Evolutionary conservation across 1,140 invertebrate genomes (phyloP).

Genomic region (Calliphora vicina): DNA sequence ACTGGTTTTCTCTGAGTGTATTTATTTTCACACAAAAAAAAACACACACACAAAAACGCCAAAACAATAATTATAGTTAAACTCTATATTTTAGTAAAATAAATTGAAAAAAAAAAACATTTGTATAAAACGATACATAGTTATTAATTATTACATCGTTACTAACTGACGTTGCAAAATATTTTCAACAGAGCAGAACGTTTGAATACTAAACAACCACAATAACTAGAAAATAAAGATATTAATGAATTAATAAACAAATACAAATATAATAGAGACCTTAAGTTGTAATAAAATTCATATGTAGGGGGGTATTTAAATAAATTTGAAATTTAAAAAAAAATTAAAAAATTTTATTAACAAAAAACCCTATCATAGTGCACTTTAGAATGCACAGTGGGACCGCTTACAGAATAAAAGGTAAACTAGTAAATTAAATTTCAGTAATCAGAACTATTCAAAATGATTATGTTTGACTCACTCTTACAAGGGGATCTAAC

Average conservation of each 20-base stretch:
- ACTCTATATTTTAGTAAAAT: not conserved
- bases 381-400: too few relatives aligned
- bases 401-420: too few relatives aligned
- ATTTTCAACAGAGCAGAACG: not conserved
- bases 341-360: too few relatives aligned
- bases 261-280: not conserved
- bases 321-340: too few relatives aligned
- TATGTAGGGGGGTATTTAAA: too few relatives aligned
- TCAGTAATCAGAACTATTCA: too few relatives aligned
- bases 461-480: too few relatives aligned
- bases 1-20: not conserved
- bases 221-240: not conserved
- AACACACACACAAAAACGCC: not conserved
- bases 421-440: too few relatives aligned
- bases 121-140: not conserved
- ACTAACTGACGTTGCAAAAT: conserved; percentile 1
- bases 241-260: not conserved
- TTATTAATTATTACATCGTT: conserved; percentile 7
- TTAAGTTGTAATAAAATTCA: not conserved
- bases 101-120: not conserved
- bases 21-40: not conserved
- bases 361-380: too few relatives aligned
- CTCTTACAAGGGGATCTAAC: too few relatives aligned
- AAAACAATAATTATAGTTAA: not conserved
- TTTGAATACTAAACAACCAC: not conserved